phyloP scores from a whole-genome alignment of 2,888 invertebrate genomes.

The Idaea dimidiata region DNA sequence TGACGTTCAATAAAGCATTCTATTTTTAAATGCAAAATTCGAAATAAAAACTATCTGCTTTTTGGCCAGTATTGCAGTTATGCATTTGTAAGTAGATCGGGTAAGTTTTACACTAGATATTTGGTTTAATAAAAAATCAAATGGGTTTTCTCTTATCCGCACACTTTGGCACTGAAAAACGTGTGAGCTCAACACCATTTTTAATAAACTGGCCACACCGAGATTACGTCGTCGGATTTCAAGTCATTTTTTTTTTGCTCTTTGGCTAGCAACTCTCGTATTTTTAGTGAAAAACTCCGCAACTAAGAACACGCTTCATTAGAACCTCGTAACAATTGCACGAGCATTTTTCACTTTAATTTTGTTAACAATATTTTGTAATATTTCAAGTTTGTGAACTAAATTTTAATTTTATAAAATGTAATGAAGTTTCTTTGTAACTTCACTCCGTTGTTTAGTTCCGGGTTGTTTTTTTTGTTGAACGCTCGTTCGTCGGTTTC shows the following conservation, averaged over 20 bases:
- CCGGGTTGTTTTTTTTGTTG: background rate
- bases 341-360: constrained; percentile 57
- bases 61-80: background rate
- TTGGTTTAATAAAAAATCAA: background rate
- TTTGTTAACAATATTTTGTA: constrained; percentile 71
- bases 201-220: constrained; percentile 22
- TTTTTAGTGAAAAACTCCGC: constrained; percentile 35
- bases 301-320: constrained; percentile 51
- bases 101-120: background rate
- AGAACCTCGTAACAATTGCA: constrained; percentile 52
- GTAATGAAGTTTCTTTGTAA: background rate
- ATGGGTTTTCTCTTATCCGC: background rate
- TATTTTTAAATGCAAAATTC: constrained; percentile 36
- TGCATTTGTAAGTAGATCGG: background rate
- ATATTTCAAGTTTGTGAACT: too few relatives aligned
- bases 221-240: constrained; percentile 28
- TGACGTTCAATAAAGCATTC: constrained; percentile 49
- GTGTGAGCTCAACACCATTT: constrained; percentile 12
- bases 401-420: background rate
- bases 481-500: background rate
- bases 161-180: background rate
- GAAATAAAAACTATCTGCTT: constrained; percentile 30
- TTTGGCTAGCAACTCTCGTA: constrained; percentile 36
- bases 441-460: background rate
- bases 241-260: constrained; percentile 35